These are phyloP conservation scores for Nothobranchius furzeri DNA, from an alignment of 2,113 vertebrate species.

Conservation along the genomic window DNA sequence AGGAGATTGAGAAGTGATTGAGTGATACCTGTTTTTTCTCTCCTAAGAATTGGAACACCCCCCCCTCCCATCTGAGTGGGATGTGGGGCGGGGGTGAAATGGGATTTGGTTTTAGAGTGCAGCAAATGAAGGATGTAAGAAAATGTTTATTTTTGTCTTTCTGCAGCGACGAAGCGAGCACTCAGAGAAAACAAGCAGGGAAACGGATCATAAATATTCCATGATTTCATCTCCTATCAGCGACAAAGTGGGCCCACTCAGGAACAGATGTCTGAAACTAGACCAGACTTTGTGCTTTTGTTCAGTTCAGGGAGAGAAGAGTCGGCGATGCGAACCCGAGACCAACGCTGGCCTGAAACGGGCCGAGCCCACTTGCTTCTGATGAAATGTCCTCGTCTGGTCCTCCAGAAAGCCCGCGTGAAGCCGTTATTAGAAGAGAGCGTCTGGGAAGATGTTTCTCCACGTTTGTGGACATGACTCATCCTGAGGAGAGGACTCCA, in stretches of 20 bases:
- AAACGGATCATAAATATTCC: conserved; percentile 64
- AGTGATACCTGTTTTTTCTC: too few relatives aligned
- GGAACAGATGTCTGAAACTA: conserved; percentile 36
- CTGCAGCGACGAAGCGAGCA: conserved; percentile 36
- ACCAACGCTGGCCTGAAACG: background rate
- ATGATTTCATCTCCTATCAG: conserved; percentile 65
- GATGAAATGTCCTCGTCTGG: background rate
- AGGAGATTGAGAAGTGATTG: too few relatives aligned
- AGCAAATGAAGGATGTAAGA: conserved; percentile 14
- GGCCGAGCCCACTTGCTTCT: background rate
- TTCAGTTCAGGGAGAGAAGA: too few relatives aligned
- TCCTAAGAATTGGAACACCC: too few relatives aligned
- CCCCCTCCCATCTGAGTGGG: background rate
- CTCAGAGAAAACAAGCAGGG: conserved; percentile 50
- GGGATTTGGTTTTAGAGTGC: background rate
- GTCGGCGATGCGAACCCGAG: too few relatives aligned
- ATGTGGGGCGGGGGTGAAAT: background rate
- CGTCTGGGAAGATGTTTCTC: conserved; percentile 14
- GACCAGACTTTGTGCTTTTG: background rate
- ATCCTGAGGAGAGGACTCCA: conserved; percentile 10
- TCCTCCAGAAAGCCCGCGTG: background rate
- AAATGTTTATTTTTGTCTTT: conserved; percentile 20
- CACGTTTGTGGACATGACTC: conserved; percentile 26
- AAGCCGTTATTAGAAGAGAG: conserved; percentile 6
- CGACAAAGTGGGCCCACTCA: conserved; percentile 58